Base-by-base conservation (phyloP, 2,113 vertebrate species). In the Sinocyclocheilus maitianheensis region DNA sequence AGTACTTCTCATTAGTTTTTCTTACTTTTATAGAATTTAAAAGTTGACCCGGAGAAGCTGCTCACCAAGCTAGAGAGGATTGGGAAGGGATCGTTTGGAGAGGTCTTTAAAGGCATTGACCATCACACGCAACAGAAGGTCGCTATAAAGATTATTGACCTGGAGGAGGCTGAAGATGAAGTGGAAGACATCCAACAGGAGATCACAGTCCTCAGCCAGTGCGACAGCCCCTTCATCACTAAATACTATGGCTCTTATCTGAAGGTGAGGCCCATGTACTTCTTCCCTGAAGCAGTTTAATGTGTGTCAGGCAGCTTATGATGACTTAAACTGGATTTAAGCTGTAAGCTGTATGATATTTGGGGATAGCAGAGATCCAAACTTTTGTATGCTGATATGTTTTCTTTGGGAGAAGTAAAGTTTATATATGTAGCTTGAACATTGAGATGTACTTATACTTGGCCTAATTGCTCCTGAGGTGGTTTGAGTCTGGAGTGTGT, bases 71-170 rank as follows among this genome's bases (percentile, higher is more conserved):
- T 97, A 87, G 97, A 99, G 90, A 97, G 96, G 90, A 99, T 99
- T 88, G 98, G 98, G 58, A 99, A 99, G 91, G 98, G 98, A 80
- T 99, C 98, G 37, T 99, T 99, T 79, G 98, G 98, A 5, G 98
- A 99, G 91, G 98, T 99, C 85, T 99, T 97, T 91, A 99, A 99
- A 96, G 98, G 98, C 94, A 99, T 99, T 90, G 98, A 99, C 95
- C 97, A 96, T 94, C 96, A 95, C 93, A 99, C 96, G 91, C 98
- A 99, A 93, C 98, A 98, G 93, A 97, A 99, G 81, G 96, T 99
- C 88, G 98, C 98, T 90, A 99, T 99, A 94, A 99, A 99, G 96
- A 99, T 97, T 88, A 99, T 99, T 91, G 98, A 99, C 91, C 95
- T 99, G 88, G 98, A 99, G 92, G 98, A 99, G 93, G 98, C 98